Evolutionary conservation across 1,140 invertebrate genomes (phyloP).

Genomic region (Neelides sp.): DNA sequence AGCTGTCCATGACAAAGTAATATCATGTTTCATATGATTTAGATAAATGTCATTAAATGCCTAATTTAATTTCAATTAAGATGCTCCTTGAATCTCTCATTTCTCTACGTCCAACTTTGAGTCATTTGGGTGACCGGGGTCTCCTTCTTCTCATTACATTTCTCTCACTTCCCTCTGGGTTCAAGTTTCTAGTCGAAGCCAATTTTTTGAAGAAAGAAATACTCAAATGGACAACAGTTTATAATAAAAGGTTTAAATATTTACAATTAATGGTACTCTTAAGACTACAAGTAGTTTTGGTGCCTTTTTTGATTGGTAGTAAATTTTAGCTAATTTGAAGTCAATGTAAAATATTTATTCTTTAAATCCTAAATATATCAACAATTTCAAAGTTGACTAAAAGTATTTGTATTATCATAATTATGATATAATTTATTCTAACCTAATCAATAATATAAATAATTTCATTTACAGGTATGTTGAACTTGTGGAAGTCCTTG

Average conservation of each 20-base stretch:
- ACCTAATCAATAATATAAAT: slow-evolving; percentile 1
- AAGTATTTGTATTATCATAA: background rate
- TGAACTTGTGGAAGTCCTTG: slow-evolving; percentile 67
- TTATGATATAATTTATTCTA: slow-evolving; percentile 1
- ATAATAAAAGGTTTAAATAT: slow-evolving; percentile 54
- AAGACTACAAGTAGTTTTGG: too few species aligned
- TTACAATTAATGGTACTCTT: too few species aligned
- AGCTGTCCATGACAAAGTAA: slow-evolving; percentile 69
- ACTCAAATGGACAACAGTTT: slow-evolving; percentile 58
- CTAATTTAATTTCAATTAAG: slow-evolving; percentile 35
- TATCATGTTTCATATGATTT: too few species aligned
- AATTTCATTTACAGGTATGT: slow-evolving; percentile 53
- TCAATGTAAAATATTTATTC: background rate
- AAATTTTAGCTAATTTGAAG: slow-evolving; percentile 5
- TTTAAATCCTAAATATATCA: background rate
- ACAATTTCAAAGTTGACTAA: background rate
- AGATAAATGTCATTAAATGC: too few species aligned
- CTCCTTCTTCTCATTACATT: slow-evolving; percentile 68
- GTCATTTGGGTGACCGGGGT: slow-evolving; percentile 68
- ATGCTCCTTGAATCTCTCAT: slow-evolving; percentile 65
- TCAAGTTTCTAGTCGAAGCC: slow-evolving; percentile 51
- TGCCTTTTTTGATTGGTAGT: too few species aligned
- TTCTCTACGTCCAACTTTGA: slow-evolving; percentile 54
- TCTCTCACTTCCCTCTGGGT: slow-evolving; percentile 59
- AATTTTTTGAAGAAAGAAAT: slow-evolving; percentile 59